Evolutionary conservation across 2,888 invertebrate genomes (phyloP), one percentile per base, ranked within the genome.

Genomic region (Drosophila koepferae): DNA sequence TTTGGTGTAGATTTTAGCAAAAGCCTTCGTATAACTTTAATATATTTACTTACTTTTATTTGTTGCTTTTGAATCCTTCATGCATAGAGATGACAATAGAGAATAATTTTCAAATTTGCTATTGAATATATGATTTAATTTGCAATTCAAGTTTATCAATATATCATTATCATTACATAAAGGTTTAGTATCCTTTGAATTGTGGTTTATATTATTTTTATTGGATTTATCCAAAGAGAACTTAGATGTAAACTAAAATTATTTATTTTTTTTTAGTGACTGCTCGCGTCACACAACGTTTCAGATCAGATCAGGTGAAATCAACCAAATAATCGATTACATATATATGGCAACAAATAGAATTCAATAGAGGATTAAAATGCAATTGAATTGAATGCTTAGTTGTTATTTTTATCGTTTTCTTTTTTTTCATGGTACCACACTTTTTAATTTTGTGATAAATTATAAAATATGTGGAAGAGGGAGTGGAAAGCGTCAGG

Each of bases 391-490:
- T 72, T 65, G 68, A 76, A 77, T 75, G 64, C 10, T 51, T 20
- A 51, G 80, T 67, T 65, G 23, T 56, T 48, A 44, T 64, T 65
- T 34, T 64, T 64, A 31, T 67, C 54, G 20, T 63, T 41, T 36
- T 51, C 12, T 34, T 36, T 53, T 53, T 20, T 20, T 49, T 38
- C 44, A 44, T 59, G 44, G 63, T 74, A 74, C 80, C 76, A 66
- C 64, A 67, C 80, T 69, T 76, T 61, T 80, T 64, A 79, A 79
- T 79, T 79, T 80, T 46, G 69, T 63, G 66, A 80, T 62, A 68
- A 80, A 66, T 69, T 75, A 53, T 69, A 69, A 72, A 80, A 72
- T 69, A 63, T 63, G 40, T 49, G 51, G 51, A 46, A 49, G 49
- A 31, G 28, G 16, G 49, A 20, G 40, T 40, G 60, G 40, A 40